Evolutionary conservation across 2,797 vertebrate genomes (phyloP), one percentile per base, ranked within the genome.

Genomic region (Galago senegalensis): DNA sequence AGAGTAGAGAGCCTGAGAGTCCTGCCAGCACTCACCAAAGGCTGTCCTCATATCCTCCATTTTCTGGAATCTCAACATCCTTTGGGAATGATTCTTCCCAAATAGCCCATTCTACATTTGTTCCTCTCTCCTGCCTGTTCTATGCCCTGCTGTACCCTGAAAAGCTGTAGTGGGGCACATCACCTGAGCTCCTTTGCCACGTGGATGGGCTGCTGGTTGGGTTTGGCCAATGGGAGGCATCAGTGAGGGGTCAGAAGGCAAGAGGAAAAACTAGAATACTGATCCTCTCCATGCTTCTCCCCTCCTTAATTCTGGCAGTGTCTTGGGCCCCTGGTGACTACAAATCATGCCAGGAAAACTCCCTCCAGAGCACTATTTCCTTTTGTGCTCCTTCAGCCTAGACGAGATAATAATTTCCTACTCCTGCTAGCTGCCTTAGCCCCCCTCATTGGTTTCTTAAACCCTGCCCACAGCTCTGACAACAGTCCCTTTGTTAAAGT

Each of bases 1-100:
- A 91, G n/a, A 95, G 72, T 23, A 49, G 89, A 73, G 56, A 96
- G 61, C 49, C 14, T 96, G 65, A 95, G 92, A 83, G 53, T 79
- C n/a, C 37, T 53, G 67, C 73, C 67, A 25, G 67, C 13, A 72
- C 80, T n/a, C 70, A 61, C 58, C 13, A 18, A 72, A 34, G 34
- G 40, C n/a, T 80, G 75, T 21, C 37, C 49, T 86, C 34, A 21
- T 4, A 17, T 23, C 29, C 9, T 43, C 23, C 58, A 37, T 77
- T 34, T 76, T 27, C 77, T 46, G 27, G 73, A 58, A 94, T 75
- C 37, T 37, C 58, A 43, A 8, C 34, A 34, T 17, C 49, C 67
- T 83, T 73, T 53, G 87, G 82, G 77, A 83, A 69, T 3, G 5
- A 79, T 27, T 49, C 12, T 27, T 65, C 25, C 58, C 21, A 1